Evolutionary conservation across 2,888 invertebrate species (phyloP).

Genomic region (Caenorhabditis sp.): DNA sequence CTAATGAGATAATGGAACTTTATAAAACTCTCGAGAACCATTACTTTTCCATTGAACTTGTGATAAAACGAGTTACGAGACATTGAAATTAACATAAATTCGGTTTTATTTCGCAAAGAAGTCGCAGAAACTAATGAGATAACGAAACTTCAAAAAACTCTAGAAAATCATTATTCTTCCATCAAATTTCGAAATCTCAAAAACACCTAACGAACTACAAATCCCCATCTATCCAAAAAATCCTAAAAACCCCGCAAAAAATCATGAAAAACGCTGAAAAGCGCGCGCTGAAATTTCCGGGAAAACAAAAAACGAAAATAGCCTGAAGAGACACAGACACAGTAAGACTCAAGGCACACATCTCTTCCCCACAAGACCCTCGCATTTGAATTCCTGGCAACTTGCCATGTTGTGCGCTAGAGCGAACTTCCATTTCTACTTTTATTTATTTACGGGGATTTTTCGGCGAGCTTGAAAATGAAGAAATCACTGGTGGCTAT

Average conservation of each 20-base stretch:
- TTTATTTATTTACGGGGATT: not conserved
- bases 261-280: not conserved
- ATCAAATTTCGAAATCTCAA: not conserved
- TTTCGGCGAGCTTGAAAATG: conserved; percentile 4
- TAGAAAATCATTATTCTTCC: too few relatives aligned
- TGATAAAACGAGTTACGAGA: too few relatives aligned
- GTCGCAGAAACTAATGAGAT: too few relatives aligned
- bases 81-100: too few relatives aligned
- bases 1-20: too few relatives aligned
- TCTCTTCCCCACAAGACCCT: conserved; percentile 27
- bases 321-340: conserved; percentile 19
- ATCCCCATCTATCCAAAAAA: not conserved
- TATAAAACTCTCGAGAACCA: too few relatives aligned
- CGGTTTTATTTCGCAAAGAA: too few relatives aligned
- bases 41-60: too few relatives aligned
- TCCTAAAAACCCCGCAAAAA: not conserved
- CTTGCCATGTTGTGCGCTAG: conserved; percentile 7
- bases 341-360: conserved; percentile 22
- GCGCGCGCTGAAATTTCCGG: not conserved
- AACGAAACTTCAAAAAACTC: too few relatives aligned
- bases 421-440: conserved; percentile 8
- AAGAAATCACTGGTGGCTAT: conserved; percentile 26
- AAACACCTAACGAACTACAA: not conserved
- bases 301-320: not conserved
- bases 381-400: conserved; percentile 26